Percentiles rank a stretch among this genome's conserved stretches.
These are phyloP conservation scores for Lycia hirtaria DNA, from an alignment of 2,888 invertebrate species.

Conservation along the genomic window DNA sequence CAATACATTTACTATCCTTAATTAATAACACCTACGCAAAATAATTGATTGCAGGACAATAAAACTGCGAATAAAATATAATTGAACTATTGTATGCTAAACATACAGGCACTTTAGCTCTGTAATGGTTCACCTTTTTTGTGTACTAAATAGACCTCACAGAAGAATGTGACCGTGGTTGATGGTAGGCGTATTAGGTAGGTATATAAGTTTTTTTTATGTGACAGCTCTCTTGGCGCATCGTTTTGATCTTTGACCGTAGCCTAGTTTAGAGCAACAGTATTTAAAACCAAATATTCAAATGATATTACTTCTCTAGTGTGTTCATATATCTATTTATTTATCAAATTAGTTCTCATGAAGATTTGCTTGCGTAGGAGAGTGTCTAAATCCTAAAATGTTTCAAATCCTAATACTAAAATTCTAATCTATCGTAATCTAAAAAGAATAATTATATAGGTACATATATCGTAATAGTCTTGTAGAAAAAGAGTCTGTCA, in stretches of 20 bases:
- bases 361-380: no score
- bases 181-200: slow-evolving; percentile 6
- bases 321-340: no score
- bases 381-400: no score
- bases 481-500: no score
- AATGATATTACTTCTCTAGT: no score
- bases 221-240: neutral
- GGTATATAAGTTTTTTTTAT: neutral
- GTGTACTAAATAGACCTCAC: slow-evolving; percentile 80
- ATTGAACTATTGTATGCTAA: slow-evolving; percentile 79
- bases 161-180: slow-evolving; percentile 40
- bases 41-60: slow-evolving; percentile 52
- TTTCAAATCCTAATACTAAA: no score
- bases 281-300: neutral
- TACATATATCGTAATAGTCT: no score
- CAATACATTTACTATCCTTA: slow-evolving; percentile 28
- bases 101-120: slow-evolving; percentile 64
- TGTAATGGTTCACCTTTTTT: slow-evolving; percentile 66
- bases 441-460: no score
- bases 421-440: no score
- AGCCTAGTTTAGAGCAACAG: neutral
- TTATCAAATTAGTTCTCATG: no score
- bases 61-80: slow-evolving; percentile 64
- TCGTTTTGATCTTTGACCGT: slow-evolving; percentile 12
- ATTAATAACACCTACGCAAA: slow-evolving; percentile 45